These are phyloP conservation scores for Aphis gossypii DNA, from an alignment of 1,140 invertebrate species.

Conservation along the genomic window DNA sequence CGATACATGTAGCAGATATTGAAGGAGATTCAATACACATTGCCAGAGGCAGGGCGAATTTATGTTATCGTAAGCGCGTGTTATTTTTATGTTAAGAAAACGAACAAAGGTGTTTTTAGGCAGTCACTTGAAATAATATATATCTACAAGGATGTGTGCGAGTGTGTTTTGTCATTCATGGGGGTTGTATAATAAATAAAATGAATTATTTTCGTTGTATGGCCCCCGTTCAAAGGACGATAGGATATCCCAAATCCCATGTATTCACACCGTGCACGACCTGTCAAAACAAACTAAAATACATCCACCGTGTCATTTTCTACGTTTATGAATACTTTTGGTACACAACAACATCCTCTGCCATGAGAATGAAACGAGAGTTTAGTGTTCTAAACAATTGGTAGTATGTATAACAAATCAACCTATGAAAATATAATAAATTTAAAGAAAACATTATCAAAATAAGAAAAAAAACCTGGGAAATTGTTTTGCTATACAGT, in stretches of 20 bases:
- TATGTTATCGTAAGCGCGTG: slow-evolving; percentile 37
- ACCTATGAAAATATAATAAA: background rate
- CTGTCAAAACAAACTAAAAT: slow-evolving; percentile 55
- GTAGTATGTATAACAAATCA: background rate
- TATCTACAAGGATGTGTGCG: background rate
- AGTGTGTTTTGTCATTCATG: background rate
- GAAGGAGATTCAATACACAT: slow-evolving; percentile 15
- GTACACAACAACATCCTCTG: slow-evolving; percentile 28
- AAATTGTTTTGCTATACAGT: background rate
- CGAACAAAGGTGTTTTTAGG: slow-evolving; percentile 37
- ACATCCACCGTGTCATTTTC: background rate
- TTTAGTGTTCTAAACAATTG: background rate
- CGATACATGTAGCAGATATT: slow-evolving; percentile 12
- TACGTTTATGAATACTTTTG: slow-evolving; percentile 9
- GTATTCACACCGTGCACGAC: background rate
- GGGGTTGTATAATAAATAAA: slow-evolving; percentile 37
- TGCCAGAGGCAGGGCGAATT: background rate
- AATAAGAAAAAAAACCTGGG: background rate
- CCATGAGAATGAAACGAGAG: background rate
- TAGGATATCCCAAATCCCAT: slow-evolving; percentile 35
- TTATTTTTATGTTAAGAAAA: slow-evolving; percentile 38
- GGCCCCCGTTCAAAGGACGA: background rate
- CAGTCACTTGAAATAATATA: slow-evolving; percentile 45
- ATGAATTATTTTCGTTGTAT: slow-evolving; percentile 46
- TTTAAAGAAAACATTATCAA: background rate